phyloP scores from a whole-genome alignment of 2,113 vertebrate species.

The Platysteira castanea region DNA sequence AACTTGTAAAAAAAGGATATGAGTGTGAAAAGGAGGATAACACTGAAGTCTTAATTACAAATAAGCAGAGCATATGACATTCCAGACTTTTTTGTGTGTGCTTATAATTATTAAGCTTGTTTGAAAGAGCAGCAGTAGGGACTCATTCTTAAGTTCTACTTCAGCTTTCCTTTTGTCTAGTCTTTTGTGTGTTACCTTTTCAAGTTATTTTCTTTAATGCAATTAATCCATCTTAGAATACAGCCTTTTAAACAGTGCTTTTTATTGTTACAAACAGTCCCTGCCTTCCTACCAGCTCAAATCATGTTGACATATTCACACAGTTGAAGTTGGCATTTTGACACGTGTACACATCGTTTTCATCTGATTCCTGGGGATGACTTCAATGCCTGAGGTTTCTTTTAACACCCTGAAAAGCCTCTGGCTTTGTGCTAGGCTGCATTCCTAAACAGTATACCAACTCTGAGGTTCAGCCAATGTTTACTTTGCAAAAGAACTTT shows the following conservation, averaged over 20 bases:
- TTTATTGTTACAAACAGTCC: background rate
- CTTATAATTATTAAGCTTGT: background rate
- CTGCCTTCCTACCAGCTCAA: background rate
- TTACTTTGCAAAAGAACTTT: constrained; percentile 58
- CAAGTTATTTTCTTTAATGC: background rate
- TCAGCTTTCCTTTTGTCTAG: background rate
- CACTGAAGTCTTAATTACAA: background rate
- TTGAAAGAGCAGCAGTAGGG: background rate
- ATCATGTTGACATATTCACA: background rate
- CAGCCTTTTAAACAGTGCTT: background rate
- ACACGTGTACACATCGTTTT: background rate
- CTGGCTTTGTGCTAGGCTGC: constrained; percentile 31
- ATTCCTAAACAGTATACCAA: constrained; percentile 54
- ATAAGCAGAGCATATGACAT: background rate
- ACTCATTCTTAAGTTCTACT: background rate
- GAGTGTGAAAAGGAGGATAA: background rate
- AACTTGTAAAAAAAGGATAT: background rate
- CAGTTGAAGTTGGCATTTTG: background rate
- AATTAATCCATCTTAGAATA: background rate
- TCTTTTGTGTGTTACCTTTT: background rate
- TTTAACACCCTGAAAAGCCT: constrained; percentile 38
- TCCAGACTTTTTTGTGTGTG: background rate
- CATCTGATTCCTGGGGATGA: constrained; percentile 20
- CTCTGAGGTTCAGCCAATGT: constrained; percentile 42
- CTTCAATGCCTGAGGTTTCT: constrained; percentile 48